Base-by-base conservation (phyloP, 1,140 invertebrate species). In the Penaeus indicus region DNA sequence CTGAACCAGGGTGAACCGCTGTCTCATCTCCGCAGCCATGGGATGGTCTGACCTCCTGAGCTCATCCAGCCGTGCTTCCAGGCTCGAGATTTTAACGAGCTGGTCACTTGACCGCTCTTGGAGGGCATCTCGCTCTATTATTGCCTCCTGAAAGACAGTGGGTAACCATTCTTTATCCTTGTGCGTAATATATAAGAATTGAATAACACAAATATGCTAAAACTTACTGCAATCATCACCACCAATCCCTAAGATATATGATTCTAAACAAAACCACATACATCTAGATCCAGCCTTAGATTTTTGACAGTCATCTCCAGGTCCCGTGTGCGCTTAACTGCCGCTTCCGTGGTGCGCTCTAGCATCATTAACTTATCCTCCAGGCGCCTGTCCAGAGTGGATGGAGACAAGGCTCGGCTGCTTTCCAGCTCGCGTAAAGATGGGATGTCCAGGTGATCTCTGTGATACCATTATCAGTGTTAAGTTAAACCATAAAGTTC, bases 41-140 rank as follows among this genome's bases (percentile, higher is more conserved):
- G 81, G 62, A 54, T 83, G 81, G 61, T 88, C 80, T n/a, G 82
- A 42, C 47, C 81, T 80, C 13, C 87, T 69, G 5, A 88, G 27
- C 25, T 88, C 87, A 16, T 88, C 87, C 61, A 88, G 42, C 19
- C 81, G 80, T 60, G 82, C 81, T n/a, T 88, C 81, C 69, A 88
- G 81, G 42, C 81, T 47, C 3, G 87, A 75, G 22, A 84, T 86
- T 63, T 81, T 22, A 25, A 80, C 63, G 8, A 80, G 63, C 38
- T 86, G 85, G 11, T 86, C 78, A 16, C 42, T 80, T 60, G 63
- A 80, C 42, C 38, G 85, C 54, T 86, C 78, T 60, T 86, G 85
- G n/a, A 86, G 77, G 8, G 67, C 38, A 60, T 80, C 78, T 27
- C 85, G 11, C 42, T 86, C 85, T 69, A 63, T 78, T 54, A 63